Evolutionary conservation across 2,888 invertebrate genomes (phyloP).

Genomic region (Chironomus tentans): DNA sequence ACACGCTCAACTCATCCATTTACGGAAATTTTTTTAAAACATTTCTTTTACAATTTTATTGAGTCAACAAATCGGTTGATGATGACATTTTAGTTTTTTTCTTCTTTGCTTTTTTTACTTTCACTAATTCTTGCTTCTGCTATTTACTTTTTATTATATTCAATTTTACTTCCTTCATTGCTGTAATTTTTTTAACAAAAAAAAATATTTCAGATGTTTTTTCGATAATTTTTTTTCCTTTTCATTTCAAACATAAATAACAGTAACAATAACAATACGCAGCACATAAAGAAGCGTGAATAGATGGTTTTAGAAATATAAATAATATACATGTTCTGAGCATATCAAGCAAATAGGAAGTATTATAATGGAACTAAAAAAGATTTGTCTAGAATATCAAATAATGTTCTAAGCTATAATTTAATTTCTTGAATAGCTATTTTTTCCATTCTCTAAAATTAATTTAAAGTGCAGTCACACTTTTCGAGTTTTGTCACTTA

Average conservation of each 20-base stretch:
- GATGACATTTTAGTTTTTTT: not conserved
- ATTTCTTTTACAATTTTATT: too few relatives aligned
- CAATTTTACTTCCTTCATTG: not conserved
- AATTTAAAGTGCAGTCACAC: slow-evolving; percentile 11
- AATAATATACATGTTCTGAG: too few relatives aligned
- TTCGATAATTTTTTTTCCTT: not conserved
- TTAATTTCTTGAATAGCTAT: not conserved
- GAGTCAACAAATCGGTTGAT: not conserved
- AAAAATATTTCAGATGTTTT: not conserved
- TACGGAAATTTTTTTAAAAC: too few relatives aligned
- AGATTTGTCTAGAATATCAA: not conserved
- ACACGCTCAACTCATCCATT: too few relatives aligned
- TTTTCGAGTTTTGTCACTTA: not conserved
- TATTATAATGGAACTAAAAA: not conserved
- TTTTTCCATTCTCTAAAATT: not conserved
- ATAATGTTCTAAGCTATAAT: not conserved
- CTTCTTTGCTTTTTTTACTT: not conserved
- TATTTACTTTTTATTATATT: too few relatives aligned
- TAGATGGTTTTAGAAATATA: too few relatives aligned
- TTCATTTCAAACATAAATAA: not conserved
- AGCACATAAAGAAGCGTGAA: too few relatives aligned
- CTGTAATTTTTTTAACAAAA: too few relatives aligned
- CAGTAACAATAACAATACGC: not conserved
- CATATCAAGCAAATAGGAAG: not conserved
- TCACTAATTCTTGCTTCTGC: too few relatives aligned